Evolutionary conservation across 2,797 vertebrate genomes (phyloP), one percentile per base, ranked within the genome.

Genomic region (Amblyraja radiata): DNA sequence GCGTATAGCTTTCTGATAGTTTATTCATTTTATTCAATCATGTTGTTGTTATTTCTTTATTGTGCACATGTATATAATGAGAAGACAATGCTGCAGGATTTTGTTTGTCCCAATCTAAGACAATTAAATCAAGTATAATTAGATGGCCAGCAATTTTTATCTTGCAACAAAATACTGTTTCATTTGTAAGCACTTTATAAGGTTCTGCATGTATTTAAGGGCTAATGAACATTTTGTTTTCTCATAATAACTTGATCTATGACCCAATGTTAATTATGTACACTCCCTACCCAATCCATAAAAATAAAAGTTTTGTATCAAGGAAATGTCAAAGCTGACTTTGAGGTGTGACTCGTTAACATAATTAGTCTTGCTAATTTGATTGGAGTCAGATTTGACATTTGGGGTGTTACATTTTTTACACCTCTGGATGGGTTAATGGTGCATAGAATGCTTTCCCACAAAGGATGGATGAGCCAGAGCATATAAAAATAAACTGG

Each of bases 131-230:
- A n/a, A 74, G 23, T 76, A 76, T 23, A 92, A 92, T 92, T 76
- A 25, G 90, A 76, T 28, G 74, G 90, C 46, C 84, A 76, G 68
- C 23, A 91, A 16, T 92, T 46, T 92, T 92, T 54, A 46, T 11
- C 25, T 73, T 91, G 71, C 68, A 73, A 54, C 36, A 92, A 84
- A 74, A 39, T 46, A 76, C 39, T 46, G 90, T 76, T 92, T 91
- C 91, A 91, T 74, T 46, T 91, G 65, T 92, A 74, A 92, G 90
- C 90, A 92, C 90, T 92, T 92, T 92, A 92, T 92, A 92, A 25
- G 68, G 16, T 92, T 92, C 73, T 13, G 0, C 23, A 58, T 92
- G 68, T 92, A 92, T 76, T 76, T 92, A 92, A 92, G 65, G 39
- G 4, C 39, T 74, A 92, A 76, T 92, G 71, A 74, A 76, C 39